These are phyloP conservation scores for Perizoma flavofasciatum DNA, from an alignment of 2,888 invertebrate genomes.

Conservation along the genomic window DNA sequence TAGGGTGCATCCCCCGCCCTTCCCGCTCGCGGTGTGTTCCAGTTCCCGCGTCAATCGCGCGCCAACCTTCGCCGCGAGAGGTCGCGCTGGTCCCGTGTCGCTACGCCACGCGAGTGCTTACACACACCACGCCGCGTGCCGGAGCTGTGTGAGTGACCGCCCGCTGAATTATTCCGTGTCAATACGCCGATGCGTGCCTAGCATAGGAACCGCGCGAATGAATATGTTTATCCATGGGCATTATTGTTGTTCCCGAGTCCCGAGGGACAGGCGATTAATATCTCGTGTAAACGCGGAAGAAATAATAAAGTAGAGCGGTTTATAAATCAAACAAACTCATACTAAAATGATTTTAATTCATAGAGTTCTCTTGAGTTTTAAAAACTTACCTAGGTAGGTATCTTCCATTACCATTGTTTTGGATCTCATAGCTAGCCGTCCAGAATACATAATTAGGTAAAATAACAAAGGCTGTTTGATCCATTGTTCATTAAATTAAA, in stretches of 20 bases:
- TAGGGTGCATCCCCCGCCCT: slow-evolving; percentile 75
- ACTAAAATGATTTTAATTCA: neutral
- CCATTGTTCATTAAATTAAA: slow-evolving; percentile 44
- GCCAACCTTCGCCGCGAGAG: slow-evolving; percentile 78
- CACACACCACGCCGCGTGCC: slow-evolving; percentile 47
- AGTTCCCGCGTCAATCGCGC: slow-evolving; percentile 71
- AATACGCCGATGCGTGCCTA: slow-evolving; percentile 74
- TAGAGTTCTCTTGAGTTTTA: neutral
- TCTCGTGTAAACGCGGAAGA: slow-evolving; percentile 56
- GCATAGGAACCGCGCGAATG: slow-evolving; percentile 71
- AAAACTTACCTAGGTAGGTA: neutral
- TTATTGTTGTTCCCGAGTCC: slow-evolving; percentile 67
- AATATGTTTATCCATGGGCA: slow-evolving; percentile 72
- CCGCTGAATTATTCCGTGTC: slow-evolving; percentile 71
- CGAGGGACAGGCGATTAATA: slow-evolving; percentile 65
- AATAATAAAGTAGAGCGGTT: slow-evolving; percentile 56
- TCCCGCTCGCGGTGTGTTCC: slow-evolving; percentile 52
- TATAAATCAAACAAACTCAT: slow-evolving; percentile 39
- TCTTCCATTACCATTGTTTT: neutral
- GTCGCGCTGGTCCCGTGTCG: slow-evolving; percentile 64
- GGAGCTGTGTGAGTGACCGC: slow-evolving; percentile 69
- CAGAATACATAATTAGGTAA: neutral
- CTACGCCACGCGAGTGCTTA: slow-evolving; percentile 63
- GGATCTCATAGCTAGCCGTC: no score
- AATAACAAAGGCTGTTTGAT: slow-evolving; percentile 17